phyloP scores from a whole-genome alignment of 2,888 invertebrate genomes.

The Folsomia candida region DNA sequence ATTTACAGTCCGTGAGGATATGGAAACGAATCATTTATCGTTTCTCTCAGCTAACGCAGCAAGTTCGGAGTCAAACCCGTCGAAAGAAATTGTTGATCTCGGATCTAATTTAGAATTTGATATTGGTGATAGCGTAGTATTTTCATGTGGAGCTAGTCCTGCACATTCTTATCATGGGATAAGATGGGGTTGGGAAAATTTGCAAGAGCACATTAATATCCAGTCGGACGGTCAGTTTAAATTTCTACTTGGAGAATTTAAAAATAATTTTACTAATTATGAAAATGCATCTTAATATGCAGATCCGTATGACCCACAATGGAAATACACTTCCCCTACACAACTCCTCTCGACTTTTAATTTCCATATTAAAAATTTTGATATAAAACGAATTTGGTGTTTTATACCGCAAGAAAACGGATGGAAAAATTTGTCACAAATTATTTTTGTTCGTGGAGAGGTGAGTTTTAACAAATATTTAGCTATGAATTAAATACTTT shows the following conservation, averaged over 20 bases:
- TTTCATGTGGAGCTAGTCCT: constrained; percentile 38
- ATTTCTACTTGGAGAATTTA: background rate
- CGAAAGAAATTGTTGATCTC: constrained; percentile 32
- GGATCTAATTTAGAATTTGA: constrained; percentile 37
- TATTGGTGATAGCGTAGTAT: constrained; percentile 37
- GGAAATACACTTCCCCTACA: constrained; percentile 34
- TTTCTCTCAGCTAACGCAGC: constrained; percentile 28
- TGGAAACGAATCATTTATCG: constrained; percentile 23
- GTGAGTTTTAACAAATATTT: constrained; percentile 16
- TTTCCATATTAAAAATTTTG: constrained; percentile 30
- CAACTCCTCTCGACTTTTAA: constrained; percentile 36
- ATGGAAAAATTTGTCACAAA: constrained; percentile 41
- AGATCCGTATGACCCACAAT: constrained; percentile 37
- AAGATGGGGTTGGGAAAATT: constrained; percentile 38
- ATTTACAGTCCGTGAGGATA: constrained; percentile 35
- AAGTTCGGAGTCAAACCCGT: constrained; percentile 38
- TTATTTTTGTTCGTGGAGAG: constrained; percentile 35
- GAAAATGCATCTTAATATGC: background rate
- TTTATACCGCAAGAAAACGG: constrained; percentile 29
- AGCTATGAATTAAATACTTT: background rate
- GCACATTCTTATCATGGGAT: constrained; percentile 35
- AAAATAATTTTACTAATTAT: background rate
- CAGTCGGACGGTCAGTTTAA: constrained; percentile 36
- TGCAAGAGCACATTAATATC: too few relatives aligned
- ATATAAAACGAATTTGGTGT: constrained; percentile 33